Conservation (phyloP, 2,888 invertebrate species). For the Ernsta delagoae region DNA sequence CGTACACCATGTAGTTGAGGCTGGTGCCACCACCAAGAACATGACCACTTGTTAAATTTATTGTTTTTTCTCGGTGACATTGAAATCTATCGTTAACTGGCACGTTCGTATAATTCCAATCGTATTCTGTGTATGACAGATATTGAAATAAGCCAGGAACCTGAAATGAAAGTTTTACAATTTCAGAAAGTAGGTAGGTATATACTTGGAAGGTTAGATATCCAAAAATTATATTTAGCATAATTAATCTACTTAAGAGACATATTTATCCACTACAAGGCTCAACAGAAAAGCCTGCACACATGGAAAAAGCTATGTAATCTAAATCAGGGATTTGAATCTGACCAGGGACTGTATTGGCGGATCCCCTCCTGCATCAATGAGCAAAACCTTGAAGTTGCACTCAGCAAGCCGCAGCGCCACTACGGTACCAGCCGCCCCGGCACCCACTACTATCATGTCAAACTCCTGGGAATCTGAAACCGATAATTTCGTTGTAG, state of each 20-base stretch:
- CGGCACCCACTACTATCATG: constrained; percentile 53
- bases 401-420: constrained; percentile 46
- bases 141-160: constrained; percentile 37
- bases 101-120: constrained; percentile 47
- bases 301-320: too few relatives aligned
- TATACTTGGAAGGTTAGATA: too few relatives aligned
- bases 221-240: too few relatives aligned
- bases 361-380: constrained; percentile 51
- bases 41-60: constrained; percentile 44
- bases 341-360: constrained; percentile 45
- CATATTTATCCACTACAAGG: too few relatives aligned
- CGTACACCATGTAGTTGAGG: constrained; percentile 47
- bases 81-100: constrained; percentile 37
- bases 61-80: constrained; percentile 37
- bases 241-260: too few relatives aligned
- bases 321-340: too few relatives aligned
- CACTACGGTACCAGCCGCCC: constrained; percentile 52
- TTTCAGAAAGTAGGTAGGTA: too few relatives aligned
- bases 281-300: too few relatives aligned
- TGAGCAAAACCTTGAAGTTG: constrained; percentile 42
- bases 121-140: constrained; percentile 32
- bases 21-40: constrained; percentile 49
- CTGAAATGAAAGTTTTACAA: constrained; percentile 22
- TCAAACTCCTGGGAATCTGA: constrained; percentile 45
- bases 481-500: too few relatives aligned